Evolutionary conservation across 1,140 invertebrate species (phyloP), one percentile per base, ranked within the genome.

Genomic region (Musca domestica): DNA sequence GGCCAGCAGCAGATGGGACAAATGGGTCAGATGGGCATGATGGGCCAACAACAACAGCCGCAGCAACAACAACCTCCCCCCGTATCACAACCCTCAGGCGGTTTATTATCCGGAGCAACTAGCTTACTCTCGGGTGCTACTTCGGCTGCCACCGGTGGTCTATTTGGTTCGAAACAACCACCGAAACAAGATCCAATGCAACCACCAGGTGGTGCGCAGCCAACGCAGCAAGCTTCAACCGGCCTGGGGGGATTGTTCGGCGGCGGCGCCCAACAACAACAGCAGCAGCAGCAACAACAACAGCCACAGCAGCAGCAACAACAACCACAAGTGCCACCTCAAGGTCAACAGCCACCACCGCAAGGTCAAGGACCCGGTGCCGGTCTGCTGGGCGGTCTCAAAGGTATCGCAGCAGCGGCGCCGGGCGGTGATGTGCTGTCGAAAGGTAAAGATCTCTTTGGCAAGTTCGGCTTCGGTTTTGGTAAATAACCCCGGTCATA

Each of bases 361-460:
- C 81, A 77, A 47, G 71, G 71, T 48, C 73, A 74, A 70, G 76
- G 75, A 66, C 77, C 76, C 64, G 77, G 78, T 69, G 76, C 76
- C 69, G 78, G 78, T n/a, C 71, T 79, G 69, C 74, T 79, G 52
- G 76, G 75, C 17, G 79, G 77, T 25, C 75, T 81, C 34, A 80
- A 80, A 70, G 73, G 78, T 10, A 80, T 77, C 66, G 92, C 93
- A 76, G 92, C 93, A 83, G 90, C 90, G 20, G 91, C 90, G 48
- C 90, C 90, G 69, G 91, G 91, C 58, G 91, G 91, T 64, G 91
- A 93, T 74, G 92, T 94, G 67, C 84, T 94, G 46, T 93, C 92
- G 72, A 95, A 95, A 83, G 93, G 92, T 71, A 94, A 95, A 84
- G 93, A 94, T 84, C 93, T 94, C 76, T 95, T 95, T 82, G 94